Conservation (phyloP, 2,113 vertebrate genomes). For the Garra rufa region DNA sequence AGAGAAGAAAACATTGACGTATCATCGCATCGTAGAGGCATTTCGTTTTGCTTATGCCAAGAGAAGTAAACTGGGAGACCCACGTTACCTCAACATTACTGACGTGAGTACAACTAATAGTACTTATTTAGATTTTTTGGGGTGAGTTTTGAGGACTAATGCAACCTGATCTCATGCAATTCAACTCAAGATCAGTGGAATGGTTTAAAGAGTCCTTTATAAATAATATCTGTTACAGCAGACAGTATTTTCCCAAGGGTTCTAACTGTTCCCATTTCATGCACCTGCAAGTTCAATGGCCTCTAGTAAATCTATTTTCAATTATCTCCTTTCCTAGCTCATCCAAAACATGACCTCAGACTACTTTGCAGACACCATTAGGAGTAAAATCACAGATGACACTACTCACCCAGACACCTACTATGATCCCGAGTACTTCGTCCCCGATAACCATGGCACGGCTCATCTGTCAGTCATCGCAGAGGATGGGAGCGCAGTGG, state of each 20-base stretch:
- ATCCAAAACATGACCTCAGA: constrained; percentile 92
- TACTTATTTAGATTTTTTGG: no score
- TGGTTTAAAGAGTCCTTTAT: neutral
- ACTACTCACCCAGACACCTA: constrained; percentile 83
- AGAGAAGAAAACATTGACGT: constrained; percentile 85
- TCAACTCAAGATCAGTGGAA: constrained; percentile 11
- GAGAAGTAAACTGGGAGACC: constrained; percentile 91
- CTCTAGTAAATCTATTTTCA: constrained; percentile 9
- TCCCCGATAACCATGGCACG: constrained; percentile 84
- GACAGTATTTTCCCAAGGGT: neutral
- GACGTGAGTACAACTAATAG: constrained; percentile 75
- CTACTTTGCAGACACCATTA: constrained; percentile 84
- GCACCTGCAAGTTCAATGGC: neutral
- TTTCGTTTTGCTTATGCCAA: constrained; percentile 96
- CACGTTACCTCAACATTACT: constrained; percentile 84
- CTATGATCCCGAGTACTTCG: constrained; percentile 89
- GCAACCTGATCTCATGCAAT: neutral
- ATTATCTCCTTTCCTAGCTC: constrained; percentile 75
- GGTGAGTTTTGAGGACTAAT: neutral
- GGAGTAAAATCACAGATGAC: constrained; percentile 86
- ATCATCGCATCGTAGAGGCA: constrained; percentile 93
- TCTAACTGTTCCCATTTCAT: neutral
- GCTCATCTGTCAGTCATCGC: constrained; percentile 90
- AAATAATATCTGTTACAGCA: neutral
- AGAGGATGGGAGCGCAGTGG: constrained; percentile 93